Base-by-base conservation (phyloP, 2,113 vertebrate genomes). In the Promerops cafer region DNA sequence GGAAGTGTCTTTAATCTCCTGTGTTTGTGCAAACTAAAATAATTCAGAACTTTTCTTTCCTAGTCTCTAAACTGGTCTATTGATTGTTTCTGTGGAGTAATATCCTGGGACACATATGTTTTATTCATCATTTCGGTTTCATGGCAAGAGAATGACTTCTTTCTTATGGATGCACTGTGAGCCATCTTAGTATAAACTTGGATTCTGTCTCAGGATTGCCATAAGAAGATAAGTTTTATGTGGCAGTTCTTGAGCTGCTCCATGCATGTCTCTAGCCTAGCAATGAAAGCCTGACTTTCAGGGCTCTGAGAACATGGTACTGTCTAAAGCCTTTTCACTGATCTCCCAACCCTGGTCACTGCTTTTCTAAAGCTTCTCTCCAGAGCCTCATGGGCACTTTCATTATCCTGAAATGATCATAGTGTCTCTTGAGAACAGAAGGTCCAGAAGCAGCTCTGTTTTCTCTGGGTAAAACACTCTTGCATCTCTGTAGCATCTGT, bases 201-300 rank as follows among this genome's bases (percentile, higher is more conserved):
- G 39, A 40, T 33, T 86, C 33, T 82, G 30, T 42, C 44, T 75
- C 5, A 15, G 35, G 71, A 61, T 72, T 83, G 22, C 56, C 69
- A 18, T 37, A 42, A 56, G 52, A 74, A 61, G 37, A 21, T 65
- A 35, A 71, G 33, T 47, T 91, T 65, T 53, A 13, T 65, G 16
- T 53, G 33, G 24, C 69, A 49, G 4, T 12, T 76, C 93, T 87
- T 57, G 42, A 87, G 64, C 42, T 81, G 30, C 26, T 56, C 13
- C 7, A 49, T 0, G 2, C 10, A 18, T 0, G 0, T 74, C 35
- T 60, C 37, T 78, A 53, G 17, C 47, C 20, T 53, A 61, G 60
- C 22, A 70, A 42, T 3, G 7, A 33, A 91, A 84, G 28, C n/a
- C 33, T 71, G 18, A n/a, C 49, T 94, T 92, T 71, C 26, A 37